These are phyloP conservation scores for Caenorhabditis sp. DNA, from an alignment of 2,888 invertebrate species.

Conservation along the genomic window DNA sequence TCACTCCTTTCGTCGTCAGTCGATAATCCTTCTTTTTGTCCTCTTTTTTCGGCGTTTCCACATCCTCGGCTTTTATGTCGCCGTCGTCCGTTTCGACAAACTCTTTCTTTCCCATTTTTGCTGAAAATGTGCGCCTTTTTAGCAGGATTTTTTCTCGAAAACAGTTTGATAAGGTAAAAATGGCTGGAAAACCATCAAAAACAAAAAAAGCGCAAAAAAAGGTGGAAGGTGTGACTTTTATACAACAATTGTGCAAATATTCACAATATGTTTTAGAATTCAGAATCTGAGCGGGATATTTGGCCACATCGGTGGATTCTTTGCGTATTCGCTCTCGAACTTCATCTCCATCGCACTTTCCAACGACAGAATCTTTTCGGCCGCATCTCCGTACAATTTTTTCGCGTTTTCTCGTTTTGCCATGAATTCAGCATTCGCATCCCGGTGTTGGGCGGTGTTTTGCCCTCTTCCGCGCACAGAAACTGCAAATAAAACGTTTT, in stretches of 20 bases:
- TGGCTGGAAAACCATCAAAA: background rate
- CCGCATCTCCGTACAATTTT: slow-evolving; percentile 33
- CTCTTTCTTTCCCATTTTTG: slow-evolving; percentile 40
- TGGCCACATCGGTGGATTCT: slow-evolving; percentile 45
- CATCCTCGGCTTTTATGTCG: slow-evolving; percentile 13
- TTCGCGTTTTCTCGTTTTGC: slow-evolving; percentile 26
- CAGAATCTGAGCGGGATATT: slow-evolving; percentile 52
- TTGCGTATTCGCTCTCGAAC: slow-evolving; percentile 30
- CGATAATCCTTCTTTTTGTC: slow-evolving; percentile 44
- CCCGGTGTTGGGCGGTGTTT: slow-evolving; percentile 8
- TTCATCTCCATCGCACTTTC: slow-evolving; percentile 37
- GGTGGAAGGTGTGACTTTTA: background rate
- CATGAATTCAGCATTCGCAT: slow-evolving; percentile 25
- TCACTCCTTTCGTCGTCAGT: slow-evolving; percentile 8
- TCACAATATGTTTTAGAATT: too few species aligned
- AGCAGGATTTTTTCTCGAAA: background rate
- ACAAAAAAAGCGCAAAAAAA: background rate
- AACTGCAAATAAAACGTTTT: slow-evolving; percentile 25
- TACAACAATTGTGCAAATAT: background rate
- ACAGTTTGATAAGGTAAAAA: background rate
- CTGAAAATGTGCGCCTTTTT: background rate
- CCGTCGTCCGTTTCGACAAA: slow-evolving; percentile 40
- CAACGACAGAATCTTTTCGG: slow-evolving; percentile 35
- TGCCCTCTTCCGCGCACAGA: slow-evolving; percentile 18
- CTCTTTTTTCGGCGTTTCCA: background rate